These are phyloP conservation scores for Plemyria rubiginata DNA, from an alignment of 2,888 invertebrate species.

Conservation along the genomic window DNA sequence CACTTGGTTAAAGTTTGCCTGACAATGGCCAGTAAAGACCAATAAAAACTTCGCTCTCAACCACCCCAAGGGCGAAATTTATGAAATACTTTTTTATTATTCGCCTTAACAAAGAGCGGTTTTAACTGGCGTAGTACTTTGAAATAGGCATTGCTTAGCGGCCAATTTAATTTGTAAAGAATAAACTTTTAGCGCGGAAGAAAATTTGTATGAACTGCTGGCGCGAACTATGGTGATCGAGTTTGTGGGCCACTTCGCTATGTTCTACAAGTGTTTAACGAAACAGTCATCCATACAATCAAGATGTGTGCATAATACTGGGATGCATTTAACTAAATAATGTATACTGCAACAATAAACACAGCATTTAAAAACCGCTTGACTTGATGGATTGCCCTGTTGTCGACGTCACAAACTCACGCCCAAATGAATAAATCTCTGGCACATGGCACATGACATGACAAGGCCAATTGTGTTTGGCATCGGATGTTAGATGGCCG, in stretches of 20 bases:
- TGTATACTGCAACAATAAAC: slow-evolving; percentile 17
- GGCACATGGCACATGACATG: slow-evolving; percentile 51
- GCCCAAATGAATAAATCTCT: slow-evolving; percentile 64
- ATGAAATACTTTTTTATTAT: slow-evolving; percentile 35
- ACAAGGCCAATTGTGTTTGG: slow-evolving; percentile 63
- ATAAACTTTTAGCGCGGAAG: slow-evolving; percentile 1
- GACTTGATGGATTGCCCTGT: slow-evolving; percentile 51
- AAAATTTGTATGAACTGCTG: not conserved
- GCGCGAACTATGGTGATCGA: not conserved
- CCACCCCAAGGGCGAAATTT: slow-evolving; percentile 24
- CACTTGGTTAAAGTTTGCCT: slow-evolving; percentile 25
- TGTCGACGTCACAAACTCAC: slow-evolving; percentile 46
- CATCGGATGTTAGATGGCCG: slow-evolving; percentile 61
- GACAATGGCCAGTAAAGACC: slow-evolving; percentile 36
- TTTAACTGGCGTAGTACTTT: slow-evolving; percentile 22
- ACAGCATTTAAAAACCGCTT: slow-evolving; percentile 41
- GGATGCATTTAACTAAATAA: not conserved
- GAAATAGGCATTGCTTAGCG: slow-evolving; percentile 16
- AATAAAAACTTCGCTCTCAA: slow-evolving; percentile 40
- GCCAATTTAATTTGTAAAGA: slow-evolving; percentile 9
- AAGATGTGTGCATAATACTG: not conserved
- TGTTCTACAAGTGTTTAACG: not conserved
- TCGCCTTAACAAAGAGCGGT: slow-evolving; percentile 24
- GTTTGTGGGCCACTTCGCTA: not conserved
- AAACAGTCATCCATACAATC: not conserved